Conservation (phyloP, 64 coral and sea anemone genomes). For the Pachyseris speciosa region DNA sequence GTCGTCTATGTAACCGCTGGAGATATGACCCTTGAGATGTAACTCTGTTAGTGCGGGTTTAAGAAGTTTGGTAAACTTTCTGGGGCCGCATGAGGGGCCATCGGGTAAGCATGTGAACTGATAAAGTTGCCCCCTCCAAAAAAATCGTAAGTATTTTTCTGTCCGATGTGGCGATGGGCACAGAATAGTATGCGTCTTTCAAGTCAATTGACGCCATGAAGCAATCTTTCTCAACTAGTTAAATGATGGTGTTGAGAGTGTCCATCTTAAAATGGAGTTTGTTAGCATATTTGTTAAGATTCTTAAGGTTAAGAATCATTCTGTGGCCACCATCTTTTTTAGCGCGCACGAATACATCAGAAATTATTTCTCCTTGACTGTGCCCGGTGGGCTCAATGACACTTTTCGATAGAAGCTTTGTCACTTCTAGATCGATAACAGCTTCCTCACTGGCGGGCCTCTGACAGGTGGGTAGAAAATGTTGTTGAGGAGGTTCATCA, state of each 20-base stretch:
- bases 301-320: constrained; percentile 57
- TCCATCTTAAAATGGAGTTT: constrained; percentile 66
- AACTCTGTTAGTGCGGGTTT: too few relatives aligned
- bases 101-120: too few relatives aligned
- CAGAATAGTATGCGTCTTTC: constrained; percentile 54
- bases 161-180: background rate
- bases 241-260: constrained; percentile 16
- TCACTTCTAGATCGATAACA: constrained; percentile 5
- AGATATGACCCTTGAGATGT: too few relatives aligned
- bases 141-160: too few relatives aligned
- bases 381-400: constrained; percentile 57
- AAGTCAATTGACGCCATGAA: constrained; percentile 46
- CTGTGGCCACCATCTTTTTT: constrained; percentile 51
- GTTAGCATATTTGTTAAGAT: background rate
- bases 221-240: constrained; percentile 26
- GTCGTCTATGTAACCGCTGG: too few relatives aligned
- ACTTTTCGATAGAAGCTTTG: background rate
- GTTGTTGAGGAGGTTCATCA: background rate
- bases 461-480: background rate
- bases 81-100: too few relatives aligned
- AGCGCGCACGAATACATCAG: constrained; percentile 14
- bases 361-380: constrained; percentile 7
- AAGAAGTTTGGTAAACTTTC: too few relatives aligned
- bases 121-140: constrained; percentile 15
- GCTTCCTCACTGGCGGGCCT: background rate